These are phyloP conservation scores for Drosophila triauraria DNA, from an alignment of 1,140 invertebrate species.

Conservation along the genomic window DNA sequence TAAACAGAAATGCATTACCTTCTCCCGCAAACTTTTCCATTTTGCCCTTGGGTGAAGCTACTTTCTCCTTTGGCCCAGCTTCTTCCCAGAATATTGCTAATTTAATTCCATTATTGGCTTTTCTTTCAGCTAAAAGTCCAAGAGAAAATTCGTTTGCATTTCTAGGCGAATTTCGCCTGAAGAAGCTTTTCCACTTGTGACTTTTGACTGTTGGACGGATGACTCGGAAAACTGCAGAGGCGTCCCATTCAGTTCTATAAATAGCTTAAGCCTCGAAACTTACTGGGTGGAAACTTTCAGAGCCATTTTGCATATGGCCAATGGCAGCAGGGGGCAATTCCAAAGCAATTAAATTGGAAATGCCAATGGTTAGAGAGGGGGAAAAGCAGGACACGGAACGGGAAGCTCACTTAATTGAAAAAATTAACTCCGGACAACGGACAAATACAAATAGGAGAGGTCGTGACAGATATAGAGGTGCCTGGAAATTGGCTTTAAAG, in stretches of 20 bases:
- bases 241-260: slow-evolving; percentile 49
- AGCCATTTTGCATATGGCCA: slow-evolving; percentile 36
- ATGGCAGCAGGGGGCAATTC: slow-evolving; percentile 5
- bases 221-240: slow-evolving; percentile 23
- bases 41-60: slow-evolving; percentile 7
- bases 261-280: slow-evolving; percentile 56
- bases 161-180: slow-evolving; percentile 37
- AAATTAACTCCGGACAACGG: slow-evolving; percentile 64
- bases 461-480: slow-evolving; percentile 5
- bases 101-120: slow-evolving; percentile 69
- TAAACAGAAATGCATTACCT: slow-evolving; percentile 20
- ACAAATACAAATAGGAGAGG: slow-evolving; percentile 42
- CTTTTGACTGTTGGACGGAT: slow-evolving; percentile 34
- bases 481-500: slow-evolving; percentile 74
- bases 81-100: slow-evolving; percentile 46
- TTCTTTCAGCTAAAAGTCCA: slow-evolving; percentile 17
- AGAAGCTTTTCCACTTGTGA: slow-evolving; percentile 59
- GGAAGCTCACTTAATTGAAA: slow-evolving; percentile 75
- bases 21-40: slow-evolving; percentile 27
- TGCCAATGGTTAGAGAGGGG: slow-evolving; percentile 25
- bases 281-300: slow-evolving; percentile 40
- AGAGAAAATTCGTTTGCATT: slow-evolving; percentile 29
- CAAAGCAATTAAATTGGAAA: slow-evolving; percentile 54
- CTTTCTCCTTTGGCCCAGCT: neutral
- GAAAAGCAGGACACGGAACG: slow-evolving; percentile 9